These are phyloP conservation scores for Myopa testacea DNA, from an alignment of 2,888 invertebrate genomes.

Conservation along the genomic window DNA sequence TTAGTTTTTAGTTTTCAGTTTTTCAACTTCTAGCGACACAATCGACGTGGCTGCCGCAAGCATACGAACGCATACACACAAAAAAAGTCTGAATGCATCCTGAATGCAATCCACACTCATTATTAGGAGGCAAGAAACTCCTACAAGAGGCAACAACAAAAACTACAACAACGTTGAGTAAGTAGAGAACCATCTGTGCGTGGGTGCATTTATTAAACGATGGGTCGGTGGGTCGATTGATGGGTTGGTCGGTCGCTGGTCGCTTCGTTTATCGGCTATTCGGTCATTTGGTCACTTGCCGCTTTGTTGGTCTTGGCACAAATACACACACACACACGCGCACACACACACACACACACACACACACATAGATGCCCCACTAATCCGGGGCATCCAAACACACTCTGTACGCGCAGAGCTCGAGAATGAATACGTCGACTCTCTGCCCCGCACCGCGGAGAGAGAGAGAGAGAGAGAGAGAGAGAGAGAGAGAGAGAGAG, in stretches of 20 bases:
- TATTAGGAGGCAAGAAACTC: not conserved
- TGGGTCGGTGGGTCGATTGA: not conserved
- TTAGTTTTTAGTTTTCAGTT: too few species aligned
- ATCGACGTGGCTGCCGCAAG: not conserved
- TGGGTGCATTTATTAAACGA: not conserved
- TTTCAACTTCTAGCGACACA: not conserved
- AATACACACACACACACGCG: not conserved
- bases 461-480: not conserved
- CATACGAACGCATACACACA: not conserved
- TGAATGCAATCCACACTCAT: not conserved
- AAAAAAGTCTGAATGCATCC: not conserved
- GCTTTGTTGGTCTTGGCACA: not conserved
- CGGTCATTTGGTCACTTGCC: not conserved
- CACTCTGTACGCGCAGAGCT: not conserved
- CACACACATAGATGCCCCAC: constrained; percentile 30
- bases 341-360: constrained; percentile 16
- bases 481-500: not conserved
- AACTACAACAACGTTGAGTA: not conserved
- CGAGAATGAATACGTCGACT: too few species aligned
- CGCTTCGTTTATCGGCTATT: not conserved
- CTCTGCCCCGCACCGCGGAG: not conserved
- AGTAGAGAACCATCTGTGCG: not conserved
- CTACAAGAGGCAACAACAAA: not conserved
- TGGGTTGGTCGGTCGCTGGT: not conserved
- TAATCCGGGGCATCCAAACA: too few species aligned